These are phyloP conservation scores for Upupa epops DNA, from an alignment of 2,113 vertebrate genomes.

Conservation along the genomic window DNA sequence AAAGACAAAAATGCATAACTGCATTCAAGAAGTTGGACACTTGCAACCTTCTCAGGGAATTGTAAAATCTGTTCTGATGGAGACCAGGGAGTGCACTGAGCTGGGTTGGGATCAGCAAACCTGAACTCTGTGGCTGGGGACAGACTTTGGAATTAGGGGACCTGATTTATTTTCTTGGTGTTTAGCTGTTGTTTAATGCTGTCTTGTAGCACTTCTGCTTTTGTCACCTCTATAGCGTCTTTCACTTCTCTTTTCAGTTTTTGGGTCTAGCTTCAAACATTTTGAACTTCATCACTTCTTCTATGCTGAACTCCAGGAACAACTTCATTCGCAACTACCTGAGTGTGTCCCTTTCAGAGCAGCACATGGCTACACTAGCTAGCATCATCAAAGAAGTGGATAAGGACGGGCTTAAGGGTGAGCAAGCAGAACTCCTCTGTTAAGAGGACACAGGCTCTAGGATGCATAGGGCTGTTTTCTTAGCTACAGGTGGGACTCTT, in stretches of 20 bases:
- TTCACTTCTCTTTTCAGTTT: constrained; percentile 80
- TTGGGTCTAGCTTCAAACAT: constrained; percentile 94
- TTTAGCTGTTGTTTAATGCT: background rate
- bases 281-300: constrained; percentile 95
- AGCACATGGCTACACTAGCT: constrained; percentile 95
- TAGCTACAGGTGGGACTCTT: background rate
- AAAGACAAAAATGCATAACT: background rate
- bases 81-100: background rate
- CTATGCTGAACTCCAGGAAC: constrained; percentile 96
- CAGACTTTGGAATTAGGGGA: background rate
- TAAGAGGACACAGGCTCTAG: background rate
- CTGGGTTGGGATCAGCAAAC: background rate
- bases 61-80: background rate
- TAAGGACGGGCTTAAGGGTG: constrained; percentile 94
- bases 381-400: constrained; percentile 99
- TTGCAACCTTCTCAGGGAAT: background rate
- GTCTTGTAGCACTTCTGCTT: background rate
- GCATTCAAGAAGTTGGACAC: background rate
- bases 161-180: background rate
- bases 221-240: background rate
- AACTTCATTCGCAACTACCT: constrained; percentile 98
- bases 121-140: fast-evolving
- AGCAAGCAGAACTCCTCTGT: background rate
- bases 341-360: constrained; percentile 94
- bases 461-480: background rate